These are phyloP conservation scores for Ennomos fuscantarius DNA, from an alignment of 2,888 invertebrate genomes.

Conservation along the genomic window DNA sequence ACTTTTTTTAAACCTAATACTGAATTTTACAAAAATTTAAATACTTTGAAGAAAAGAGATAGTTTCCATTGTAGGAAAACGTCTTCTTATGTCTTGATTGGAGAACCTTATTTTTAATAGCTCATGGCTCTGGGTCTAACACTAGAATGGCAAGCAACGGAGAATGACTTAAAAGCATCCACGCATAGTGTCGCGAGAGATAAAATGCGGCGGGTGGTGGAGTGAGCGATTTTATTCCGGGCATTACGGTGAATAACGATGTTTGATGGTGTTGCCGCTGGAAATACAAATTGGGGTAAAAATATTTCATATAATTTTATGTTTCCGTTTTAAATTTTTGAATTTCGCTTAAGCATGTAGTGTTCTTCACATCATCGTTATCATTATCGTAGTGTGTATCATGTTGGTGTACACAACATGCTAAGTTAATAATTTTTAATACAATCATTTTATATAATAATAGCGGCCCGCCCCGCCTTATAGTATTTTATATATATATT, in stretches of 20 bases:
- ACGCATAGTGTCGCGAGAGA: slow-evolving; percentile 46
- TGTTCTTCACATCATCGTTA: neutral
- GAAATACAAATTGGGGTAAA: slow-evolving; percentile 25
- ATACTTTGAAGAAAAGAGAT: too few species aligned
- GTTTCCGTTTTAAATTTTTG: neutral
- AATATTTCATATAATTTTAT: slow-evolving; percentile 19
- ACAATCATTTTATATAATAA: too few species aligned
- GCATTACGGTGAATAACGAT: slow-evolving; percentile 34
- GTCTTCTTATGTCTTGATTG: neutral
- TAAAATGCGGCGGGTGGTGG: slow-evolving; percentile 38
- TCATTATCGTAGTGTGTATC: too few species aligned
- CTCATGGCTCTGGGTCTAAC: slow-evolving; percentile 7
- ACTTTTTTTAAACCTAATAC: too few species aligned
- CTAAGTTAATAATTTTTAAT: too few species aligned
- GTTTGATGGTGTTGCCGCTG: slow-evolving; percentile 1
- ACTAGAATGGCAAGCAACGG: slow-evolving; percentile 31
- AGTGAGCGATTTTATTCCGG: slow-evolving; percentile 37
- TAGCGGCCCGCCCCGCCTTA: too few species aligned
- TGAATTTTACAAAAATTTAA: too few species aligned
- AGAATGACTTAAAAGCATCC: slow-evolving; percentile 61
- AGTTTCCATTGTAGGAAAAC: too few species aligned
- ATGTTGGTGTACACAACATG: too few species aligned
- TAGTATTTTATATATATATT: too few species aligned
- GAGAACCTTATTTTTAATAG: neutral
- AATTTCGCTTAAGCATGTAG: neutral